Evolutionary conservation across 2,797 vertebrate species (phyloP), one percentile per base, ranked within the genome.

Genomic region (Crenichthys baileyi): DNA sequence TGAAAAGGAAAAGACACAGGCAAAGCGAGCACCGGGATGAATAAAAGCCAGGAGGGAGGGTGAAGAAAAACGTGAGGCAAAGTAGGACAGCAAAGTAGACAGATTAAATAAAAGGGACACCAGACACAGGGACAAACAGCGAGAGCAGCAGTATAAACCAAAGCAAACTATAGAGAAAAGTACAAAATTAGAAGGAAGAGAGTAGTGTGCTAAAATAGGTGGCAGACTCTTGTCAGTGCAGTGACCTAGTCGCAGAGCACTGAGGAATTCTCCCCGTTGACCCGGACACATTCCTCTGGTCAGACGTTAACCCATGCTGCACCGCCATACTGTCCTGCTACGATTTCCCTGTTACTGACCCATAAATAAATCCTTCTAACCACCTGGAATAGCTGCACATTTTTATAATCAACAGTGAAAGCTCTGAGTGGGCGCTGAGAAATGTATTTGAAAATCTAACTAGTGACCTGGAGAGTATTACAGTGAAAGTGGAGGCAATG

Each of bases 181-280:
- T 86, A 86, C 70, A 90, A 83, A 83, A 83, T 85, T 79, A 67
- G 81, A 83, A 61, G 48, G 36, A 83, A 85, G 83, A 86, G 81
- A 89, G 79, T 79, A 81, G 73, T 84, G 88, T 44, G 88, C 87
- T 86, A 84, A 90, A 94, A 90, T 88, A 89, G 90, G 90, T 90
- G 93, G 89, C 91, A 89, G 92, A 87, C 90, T 91, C 91, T 90
- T 89, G 92, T 90, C 91, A 90, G 91, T 85, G 90, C 85, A 84
- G 83, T 90, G 91, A 93, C 92, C 91, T 90, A 90, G 90, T 93
- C 90, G 81, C 87, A 71, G 86, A 91, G 87, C 90, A 89, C 93
- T 90, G 93, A 94, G 92, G 92, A 94, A 95, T 94, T 94, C 92
- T 92, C 88, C 86, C 84, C 12, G 78, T 86, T 83, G 82, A 92